Conservation (phyloP, 30 jellyfish, hydroid and myxozoan species). For the Aurelia coerulea region DNA sequence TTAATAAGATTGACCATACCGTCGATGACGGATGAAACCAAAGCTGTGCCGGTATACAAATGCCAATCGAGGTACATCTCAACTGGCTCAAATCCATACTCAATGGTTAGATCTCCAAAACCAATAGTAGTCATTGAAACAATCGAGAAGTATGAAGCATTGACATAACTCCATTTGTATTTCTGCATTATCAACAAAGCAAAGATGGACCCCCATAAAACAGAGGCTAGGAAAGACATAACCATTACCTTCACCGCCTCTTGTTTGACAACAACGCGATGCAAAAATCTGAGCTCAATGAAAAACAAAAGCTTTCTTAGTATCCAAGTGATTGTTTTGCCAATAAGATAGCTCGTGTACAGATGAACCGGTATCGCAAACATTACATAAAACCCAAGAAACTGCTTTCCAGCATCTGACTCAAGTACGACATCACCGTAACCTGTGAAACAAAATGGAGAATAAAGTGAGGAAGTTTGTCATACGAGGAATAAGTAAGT, state of each 20-base stretch:
- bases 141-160: slow-evolving; percentile 28
- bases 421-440: slow-evolving; percentile 45
- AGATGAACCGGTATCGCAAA: slow-evolving; percentile 48
- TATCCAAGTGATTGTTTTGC: slow-evolving; percentile 14
- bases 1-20: slow-evolving; percentile 17
- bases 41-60: slow-evolving; percentile 24
- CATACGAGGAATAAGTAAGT: neutral
- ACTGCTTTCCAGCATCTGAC: slow-evolving; percentile 27
- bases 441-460: slow-evolving; percentile 2
- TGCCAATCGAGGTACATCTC: slow-evolving; percentile 15
- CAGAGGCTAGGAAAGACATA: slow-evolving; percentile 2
- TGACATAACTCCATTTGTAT: neutral
- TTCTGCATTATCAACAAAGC: neutral
- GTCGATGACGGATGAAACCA: slow-evolving; percentile 20
- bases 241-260: slow-evolving; percentile 12
- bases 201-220: slow-evolving; percentile 10
- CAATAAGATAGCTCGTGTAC: slow-evolving; percentile 45
- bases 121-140: slow-evolving; percentile 47
- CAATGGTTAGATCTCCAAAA: slow-evolving; percentile 35
- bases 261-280: neutral
- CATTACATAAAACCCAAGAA: slow-evolving; percentile 10
- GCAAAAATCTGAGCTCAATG: slow-evolving; percentile 12
- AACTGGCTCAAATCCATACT: neutral
- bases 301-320: slow-evolving; percentile 1
- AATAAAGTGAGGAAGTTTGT: neutral